Conservation (phyloP, 2,113 vertebrate genomes). For the Baryphthengus martii region DNA sequence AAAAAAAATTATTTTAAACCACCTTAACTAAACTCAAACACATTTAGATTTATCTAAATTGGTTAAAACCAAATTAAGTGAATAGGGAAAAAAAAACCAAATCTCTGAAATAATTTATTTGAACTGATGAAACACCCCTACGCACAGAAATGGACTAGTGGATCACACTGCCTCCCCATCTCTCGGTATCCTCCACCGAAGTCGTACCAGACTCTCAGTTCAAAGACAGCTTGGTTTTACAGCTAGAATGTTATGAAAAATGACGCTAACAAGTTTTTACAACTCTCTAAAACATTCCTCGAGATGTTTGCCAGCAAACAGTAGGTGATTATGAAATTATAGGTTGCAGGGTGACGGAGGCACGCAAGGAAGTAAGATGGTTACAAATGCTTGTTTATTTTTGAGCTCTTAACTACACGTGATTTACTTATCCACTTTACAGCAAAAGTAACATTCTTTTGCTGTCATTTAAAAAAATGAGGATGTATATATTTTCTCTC, state of each 20-base stretch:
- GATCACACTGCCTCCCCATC: neutral
- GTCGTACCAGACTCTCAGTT: neutral
- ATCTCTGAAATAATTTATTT: neutral
- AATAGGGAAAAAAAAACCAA: too few relatives aligned
- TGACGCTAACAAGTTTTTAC: slow-evolving; percentile 23
- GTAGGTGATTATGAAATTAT: slow-evolving; percentile 38
- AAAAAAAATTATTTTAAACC: neutral
- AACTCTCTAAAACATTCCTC: slow-evolving; percentile 6
- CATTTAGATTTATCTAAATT: neutral
- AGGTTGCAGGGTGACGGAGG: neutral
- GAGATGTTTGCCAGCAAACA: slow-evolving; percentile 25
- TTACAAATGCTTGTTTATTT: slow-evolving; percentile 37
- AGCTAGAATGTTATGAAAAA: slow-evolving; percentile 1
- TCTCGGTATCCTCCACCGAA: fast-evolving
- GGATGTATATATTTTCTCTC: neutral
- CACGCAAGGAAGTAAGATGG: neutral
- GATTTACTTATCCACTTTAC: slow-evolving; percentile 27
- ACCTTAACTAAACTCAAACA: neutral
- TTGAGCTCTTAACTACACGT: neutral
- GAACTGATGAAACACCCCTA: neutral
- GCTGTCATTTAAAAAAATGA: slow-evolving; percentile 10
- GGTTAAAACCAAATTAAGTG: neutral
- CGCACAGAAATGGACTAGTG: neutral
- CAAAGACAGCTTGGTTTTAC: neutral
- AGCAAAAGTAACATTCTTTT: slow-evolving; percentile 30